Evolutionary conservation across 2,888 invertebrate genomes (phyloP).

Genomic region (Globia sparganii): DNA sequence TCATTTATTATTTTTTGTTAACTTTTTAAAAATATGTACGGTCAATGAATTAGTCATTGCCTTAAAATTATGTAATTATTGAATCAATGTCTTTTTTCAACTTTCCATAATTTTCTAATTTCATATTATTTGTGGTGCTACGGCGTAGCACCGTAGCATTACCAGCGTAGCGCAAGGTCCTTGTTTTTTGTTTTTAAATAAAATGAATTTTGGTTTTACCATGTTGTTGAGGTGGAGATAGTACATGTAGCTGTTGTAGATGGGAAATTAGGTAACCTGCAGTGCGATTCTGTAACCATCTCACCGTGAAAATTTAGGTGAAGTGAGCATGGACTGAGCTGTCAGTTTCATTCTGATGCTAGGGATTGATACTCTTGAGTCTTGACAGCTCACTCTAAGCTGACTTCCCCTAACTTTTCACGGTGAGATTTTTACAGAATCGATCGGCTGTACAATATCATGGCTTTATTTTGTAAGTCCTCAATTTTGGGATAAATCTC

Average conservation of each 20-base stretch:
- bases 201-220: background rate
- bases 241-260: background rate
- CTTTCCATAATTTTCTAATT: too few relatives aligned
- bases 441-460: too few relatives aligned
- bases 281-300: too few relatives aligned
- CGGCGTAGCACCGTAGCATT: slow-evolving; percentile 22
- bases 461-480: background rate
- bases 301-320: too few relatives aligned
- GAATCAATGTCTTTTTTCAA: background rate
- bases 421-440: too few relatives aligned
- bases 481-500: background rate
- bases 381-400: too few relatives aligned
- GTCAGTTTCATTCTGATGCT: too few relatives aligned
- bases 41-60: background rate
- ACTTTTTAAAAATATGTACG: background rate
- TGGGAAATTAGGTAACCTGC: background rate
- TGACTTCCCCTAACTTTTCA: too few relatives aligned
- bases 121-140: background rate
- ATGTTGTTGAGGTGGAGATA: background rate
- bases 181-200: background rate
- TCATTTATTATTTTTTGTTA: background rate
- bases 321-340: too few relatives aligned
- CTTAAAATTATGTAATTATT: background rate
- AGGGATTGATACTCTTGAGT: too few relatives aligned
- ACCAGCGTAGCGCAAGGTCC: background rate